Evolutionary conservation across 2,113 vertebrate species (phyloP), one percentile per base, ranked within the genome.

Genomic region (Poeciliopsis occidentalis): DNA sequence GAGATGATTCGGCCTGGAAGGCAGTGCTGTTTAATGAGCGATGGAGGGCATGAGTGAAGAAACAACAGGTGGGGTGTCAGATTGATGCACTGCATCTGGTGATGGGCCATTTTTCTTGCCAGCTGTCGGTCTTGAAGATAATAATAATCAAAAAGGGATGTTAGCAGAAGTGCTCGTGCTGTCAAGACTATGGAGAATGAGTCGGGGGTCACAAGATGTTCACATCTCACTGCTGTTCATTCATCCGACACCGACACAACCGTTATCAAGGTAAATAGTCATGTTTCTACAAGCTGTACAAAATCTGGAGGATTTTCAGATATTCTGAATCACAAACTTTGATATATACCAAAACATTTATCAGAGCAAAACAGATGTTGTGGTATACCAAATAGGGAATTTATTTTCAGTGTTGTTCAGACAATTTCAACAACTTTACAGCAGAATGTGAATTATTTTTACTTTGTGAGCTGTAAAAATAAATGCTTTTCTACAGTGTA

Each of bases 11-110:
- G 87, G 76, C 83, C 85, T 91, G 89, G 92, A 90, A 94, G 89
- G 75, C 79, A 76, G 76, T 68, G 44, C 83, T 86, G 90, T 87
- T 81, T 92, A 93, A 93, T 89, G 86, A 94, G 88, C 89, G 73
- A 71, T 69, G 78, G 79, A 85, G 88, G 83, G 79, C 60, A 60
- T 60, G 83, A 87, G 86, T 51, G 82, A 86, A 22, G 80, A 90
- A 83, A 87, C 92, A 92, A 94, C 93, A 94, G 93, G 94, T 94
- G 93, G 90, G 86, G 90, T 68, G 66, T 87, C 83, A 88, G 89
- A 87, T 89, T 89, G 81, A 86, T 72, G 84, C 72, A 51, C 73
- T 79, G 79, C 92, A 92, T 91, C 91, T 92, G 92, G 85, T 78
- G 79, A 90, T 69, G 73, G 82, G 83, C 73, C 89, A 61, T 76